Percentiles rank a stretch among this genome's conserved stretches.
These are phyloP conservation scores for Gambusia yucatana DNA, from an alignment of 2,797 vertebrate genomes.

Conservation along the genomic window DNA sequence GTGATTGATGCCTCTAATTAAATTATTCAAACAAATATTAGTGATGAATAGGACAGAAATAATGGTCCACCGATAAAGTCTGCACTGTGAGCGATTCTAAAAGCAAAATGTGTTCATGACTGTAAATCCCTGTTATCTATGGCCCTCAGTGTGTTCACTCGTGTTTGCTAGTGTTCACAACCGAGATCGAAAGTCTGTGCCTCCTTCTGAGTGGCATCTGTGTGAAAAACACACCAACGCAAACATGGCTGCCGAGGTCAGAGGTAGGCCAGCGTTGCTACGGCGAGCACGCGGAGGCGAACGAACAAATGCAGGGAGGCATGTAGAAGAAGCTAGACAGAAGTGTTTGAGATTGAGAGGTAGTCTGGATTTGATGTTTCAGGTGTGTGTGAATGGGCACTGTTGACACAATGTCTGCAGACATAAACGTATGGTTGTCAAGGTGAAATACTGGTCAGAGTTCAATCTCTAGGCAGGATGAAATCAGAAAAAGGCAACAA, in stretches of 20 bases:
- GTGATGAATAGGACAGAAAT: not conserved
- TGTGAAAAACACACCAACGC: slow-evolving; percentile 48
- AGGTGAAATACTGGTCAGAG: slow-evolving; percentile 60
- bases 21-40: slow-evolving; percentile 12
- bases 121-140: slow-evolving; percentile 26
- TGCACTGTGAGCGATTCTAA: slow-evolving; percentile 6
- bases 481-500: not conserved
- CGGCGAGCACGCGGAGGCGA: slow-evolving; percentile 1
- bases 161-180: slow-evolving; percentile 68
- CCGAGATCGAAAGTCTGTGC: slow-evolving; percentile 47
- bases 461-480: slow-evolving; percentile 25
- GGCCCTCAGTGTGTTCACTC: slow-evolving; percentile 50
- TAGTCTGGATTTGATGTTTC: slow-evolving; percentile 68
- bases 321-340: slow-evolving; percentile 13
- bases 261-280: slow-evolving; percentile 37
- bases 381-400: slow-evolving; percentile 68
- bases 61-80: not conserved
- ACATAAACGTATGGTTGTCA: slow-evolving; percentile 70
- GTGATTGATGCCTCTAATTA: slow-evolving; percentile 12
- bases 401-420: slow-evolving; percentile 68
- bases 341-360: slow-evolving; percentile 53
- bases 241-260: slow-evolving; percentile 51
- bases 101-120: slow-evolving; percentile 1
- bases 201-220: slow-evolving; percentile 15
- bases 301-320: slow-evolving; percentile 22